phyloP scores from a whole-genome alignment of 2,113 vertebrate species.

The Paracanthobrama guichenoti region DNA sequence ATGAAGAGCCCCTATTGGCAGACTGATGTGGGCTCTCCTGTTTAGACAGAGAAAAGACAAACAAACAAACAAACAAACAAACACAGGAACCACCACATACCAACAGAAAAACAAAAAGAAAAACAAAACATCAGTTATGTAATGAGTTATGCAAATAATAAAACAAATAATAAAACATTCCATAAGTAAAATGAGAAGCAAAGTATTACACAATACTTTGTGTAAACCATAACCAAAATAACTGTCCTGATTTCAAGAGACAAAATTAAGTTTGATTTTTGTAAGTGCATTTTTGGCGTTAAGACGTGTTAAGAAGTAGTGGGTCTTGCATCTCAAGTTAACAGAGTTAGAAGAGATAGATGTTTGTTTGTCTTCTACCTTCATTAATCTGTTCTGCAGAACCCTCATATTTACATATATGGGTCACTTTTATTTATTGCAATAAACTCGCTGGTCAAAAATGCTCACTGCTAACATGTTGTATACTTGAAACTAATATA shows the following conservation, averaged over 20 bases:
- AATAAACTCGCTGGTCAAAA: background rate
- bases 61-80: conserved; percentile 33
- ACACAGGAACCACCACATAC: conserved; percentile 48
- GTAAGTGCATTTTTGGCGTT: conserved; percentile 35
- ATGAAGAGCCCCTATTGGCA: conserved; percentile 66
- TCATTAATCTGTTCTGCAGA: background rate
- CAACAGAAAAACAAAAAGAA: conserved; percentile 55
- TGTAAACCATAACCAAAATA: conserved; percentile 24
- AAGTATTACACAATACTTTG: background rate
- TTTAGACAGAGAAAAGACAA: conserved; percentile 46
- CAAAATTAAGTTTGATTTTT: conserved; percentile 27
- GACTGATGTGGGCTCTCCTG: conserved; percentile 70
- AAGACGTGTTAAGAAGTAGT: background rate
- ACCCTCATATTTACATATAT: background rate
- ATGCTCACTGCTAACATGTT: background rate
- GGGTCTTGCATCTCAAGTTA: conserved; percentile 3
- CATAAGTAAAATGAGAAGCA: background rate
- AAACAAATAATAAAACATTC: background rate
- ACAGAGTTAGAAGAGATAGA: background rate
- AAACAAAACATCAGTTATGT: conserved; percentile 46
- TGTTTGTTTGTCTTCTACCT: background rate
- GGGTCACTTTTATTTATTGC: background rate
- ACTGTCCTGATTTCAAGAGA: background rate
- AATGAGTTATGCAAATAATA: conserved; percentile 25
- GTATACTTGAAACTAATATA: background rate